Conservation (phyloP, 2,888 invertebrate genomes). For the Cephus pygmeus region DNA sequence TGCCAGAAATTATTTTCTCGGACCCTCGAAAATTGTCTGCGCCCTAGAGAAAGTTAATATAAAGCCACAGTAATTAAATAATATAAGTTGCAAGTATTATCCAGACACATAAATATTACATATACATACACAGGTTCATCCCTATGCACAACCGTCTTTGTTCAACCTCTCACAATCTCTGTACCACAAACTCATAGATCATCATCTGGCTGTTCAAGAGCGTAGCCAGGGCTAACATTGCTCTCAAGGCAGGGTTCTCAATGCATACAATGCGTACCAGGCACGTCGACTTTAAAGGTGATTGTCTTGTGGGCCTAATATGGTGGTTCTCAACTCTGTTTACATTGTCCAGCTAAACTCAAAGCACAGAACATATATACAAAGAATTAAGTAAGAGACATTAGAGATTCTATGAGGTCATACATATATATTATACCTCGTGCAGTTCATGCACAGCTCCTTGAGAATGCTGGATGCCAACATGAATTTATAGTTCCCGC, state of each 20-base stretch:
- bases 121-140: neutral
- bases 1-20: neutral
- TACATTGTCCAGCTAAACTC: conserved; percentile 5
- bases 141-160: neutral
- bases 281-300: neutral
- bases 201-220: conserved; percentile 20
- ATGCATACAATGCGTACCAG: neutral
- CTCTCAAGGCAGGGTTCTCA: neutral
- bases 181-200: conserved; percentile 26
- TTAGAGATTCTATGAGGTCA: neutral
- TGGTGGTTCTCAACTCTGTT: conserved; percentile 17
- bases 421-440: neutral
- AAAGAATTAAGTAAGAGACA: neutral
- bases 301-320: neutral
- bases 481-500: neutral
- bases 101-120: neutral
- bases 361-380: neutral
- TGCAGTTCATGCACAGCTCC: neutral
- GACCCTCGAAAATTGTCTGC: neutral
- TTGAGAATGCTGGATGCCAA: neutral
- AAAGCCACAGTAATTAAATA: neutral
- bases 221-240: neutral
- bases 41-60: neutral
- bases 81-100: neutral
- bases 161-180: conserved; percentile 20